Evolutionary conservation across 2,888 invertebrate species (phyloP), one percentile per base, ranked within the genome.

Genomic region (Hirtodrosophila alboralis): DNA sequence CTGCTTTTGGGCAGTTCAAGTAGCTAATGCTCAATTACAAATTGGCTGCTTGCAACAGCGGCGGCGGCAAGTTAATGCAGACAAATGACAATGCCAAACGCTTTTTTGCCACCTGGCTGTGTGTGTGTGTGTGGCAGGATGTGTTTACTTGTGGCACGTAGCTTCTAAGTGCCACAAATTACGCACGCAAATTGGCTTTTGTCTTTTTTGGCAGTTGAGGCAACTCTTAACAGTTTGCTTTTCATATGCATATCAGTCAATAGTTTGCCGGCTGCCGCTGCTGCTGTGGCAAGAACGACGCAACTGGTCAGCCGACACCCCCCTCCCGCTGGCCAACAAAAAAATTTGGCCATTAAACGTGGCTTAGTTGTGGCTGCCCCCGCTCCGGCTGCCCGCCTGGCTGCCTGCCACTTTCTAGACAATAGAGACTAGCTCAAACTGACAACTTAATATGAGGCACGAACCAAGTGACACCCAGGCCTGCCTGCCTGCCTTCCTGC

Each of bases 131-230:
- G 37, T 34, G 45, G 36, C 64, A 18, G 18, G 3, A 18, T 18
- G 4, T 5, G 18, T 5, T 4, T 18, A 3, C 23, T 34, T 43
- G 75, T 7, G 71, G 72, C 81, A 81, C 81, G 81, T 85, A 83
- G 49, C 75, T 60, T 68, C 65, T 68, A 83, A 79, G 83, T 85
- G 84, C 75, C 76, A 64, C 86, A 84, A 86, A 81, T 83, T 79
- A 85, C 84, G 81, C 79, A 86, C 79, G 83, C 83, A 85, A 85
- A 86, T 85, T 85, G 85, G 83, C 83, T 83, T 83, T 83, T 85
- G 77, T 75, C 45, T 5, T 18, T 18, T n/a, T 1, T 26, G 13
- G 31, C 21, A 10, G 4, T 6, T 23, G 23, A 4, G 23, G 7
- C 7, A 23, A 8, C 8, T 23, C 23, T 23, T 23, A 18, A 18